Conservation (phyloP, 2,888 invertebrate species). For the Didymodactylos carnosus region DNA sequence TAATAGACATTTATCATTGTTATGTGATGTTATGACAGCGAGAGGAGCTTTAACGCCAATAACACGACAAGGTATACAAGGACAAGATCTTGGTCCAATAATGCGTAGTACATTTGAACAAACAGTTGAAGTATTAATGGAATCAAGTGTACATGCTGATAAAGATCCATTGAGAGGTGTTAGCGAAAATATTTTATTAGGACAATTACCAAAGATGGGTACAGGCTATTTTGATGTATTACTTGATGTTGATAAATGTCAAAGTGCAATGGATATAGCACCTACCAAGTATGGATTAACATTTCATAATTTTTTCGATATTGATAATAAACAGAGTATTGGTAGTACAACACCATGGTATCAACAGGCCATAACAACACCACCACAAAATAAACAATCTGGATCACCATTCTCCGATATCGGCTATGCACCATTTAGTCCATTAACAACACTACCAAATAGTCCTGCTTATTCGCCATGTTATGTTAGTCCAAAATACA, state of each 20-base stretch:
- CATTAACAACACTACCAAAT: slow-evolving; percentile 18
- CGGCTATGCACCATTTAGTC: slow-evolving; percentile 17
- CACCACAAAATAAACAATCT: background rate
- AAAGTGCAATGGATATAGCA: slow-evolving; percentile 88
- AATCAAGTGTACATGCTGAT: slow-evolving; percentile 95
- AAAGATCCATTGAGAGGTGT: slow-evolving; percentile 93
- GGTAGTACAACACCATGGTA: slow-evolving; percentile 15
- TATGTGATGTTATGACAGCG: slow-evolving; percentile 99
- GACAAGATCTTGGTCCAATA: slow-evolving; percentile 83
- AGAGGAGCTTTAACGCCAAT: slow-evolving; percentile 99
- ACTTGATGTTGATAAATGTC: slow-evolving; percentile 92
- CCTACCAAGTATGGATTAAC: background rate
- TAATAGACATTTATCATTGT: slow-evolving; percentile 89
- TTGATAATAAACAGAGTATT: slow-evolving; percentile 27
- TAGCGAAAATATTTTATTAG: slow-evolving; percentile 96
- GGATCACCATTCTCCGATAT: background rate
- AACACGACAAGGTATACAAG: slow-evolving; percentile 96
- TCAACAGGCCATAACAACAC: background rate
- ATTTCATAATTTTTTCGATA: slow-evolving; percentile 26
- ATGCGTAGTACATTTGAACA: slow-evolving; percentile 99
- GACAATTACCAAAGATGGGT: slow-evolving; percentile 86
- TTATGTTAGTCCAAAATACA: slow-evolving; percentile 43
- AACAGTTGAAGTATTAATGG: slow-evolving; percentile 82
- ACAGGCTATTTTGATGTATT: slow-evolving; percentile 91
- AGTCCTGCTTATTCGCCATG: slow-evolving; percentile 32